Evolutionary conservation across 1,140 invertebrate species (phyloP), one percentile per base, ranked within the genome.

Genomic region (Rhagoletis pomonella): DNA sequence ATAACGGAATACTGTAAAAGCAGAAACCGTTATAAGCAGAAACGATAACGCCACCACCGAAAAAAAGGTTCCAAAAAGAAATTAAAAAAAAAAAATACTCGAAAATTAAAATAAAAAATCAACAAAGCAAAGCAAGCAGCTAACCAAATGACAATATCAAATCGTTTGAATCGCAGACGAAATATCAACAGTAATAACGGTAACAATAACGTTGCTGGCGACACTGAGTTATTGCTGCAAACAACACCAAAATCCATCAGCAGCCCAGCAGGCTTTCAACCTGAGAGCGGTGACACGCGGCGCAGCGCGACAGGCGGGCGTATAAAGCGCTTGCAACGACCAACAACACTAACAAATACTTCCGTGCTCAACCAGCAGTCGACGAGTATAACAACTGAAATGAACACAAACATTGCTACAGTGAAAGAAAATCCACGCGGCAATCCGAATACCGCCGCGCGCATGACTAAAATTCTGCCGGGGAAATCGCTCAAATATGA

Each of bases 81-180:
- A n/a, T 47, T 10, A 55, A 55, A 81, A 5, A n/a, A 19, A 29
- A 29, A 29, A 29, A 29, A 29, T 29, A 29, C 29, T 29, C 29
- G 29, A 29, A 55, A 55, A 55, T 55, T 55, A 55, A 55, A 55
- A 2, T 10, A 55, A 55, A 10, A 55, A 10, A 55, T 55, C 50
- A 55, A 64, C n/a, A 86, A n/a, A 69, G 19, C 59, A 67, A 67
- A 29, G 29, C 50, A 86, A 86, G n/a, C 44, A 65, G 3, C 44
- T 87, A 89, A 88, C 90, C 91, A 89, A 89, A 91, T 91, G 90
- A 91, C 90, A 91, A 91, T 91, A 91, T 91, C 90, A 90, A 86
- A 87, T 87, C 85, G 47, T 55, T 55, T 81, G 73, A 81, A 55
- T 81, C 73, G 73, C n/a, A 50, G 73, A 29, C 73, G 73, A 19